Evolutionary conservation across 2,797 vertebrate species (phyloP).

Genomic region (Fundulus diaphanus): DNA sequence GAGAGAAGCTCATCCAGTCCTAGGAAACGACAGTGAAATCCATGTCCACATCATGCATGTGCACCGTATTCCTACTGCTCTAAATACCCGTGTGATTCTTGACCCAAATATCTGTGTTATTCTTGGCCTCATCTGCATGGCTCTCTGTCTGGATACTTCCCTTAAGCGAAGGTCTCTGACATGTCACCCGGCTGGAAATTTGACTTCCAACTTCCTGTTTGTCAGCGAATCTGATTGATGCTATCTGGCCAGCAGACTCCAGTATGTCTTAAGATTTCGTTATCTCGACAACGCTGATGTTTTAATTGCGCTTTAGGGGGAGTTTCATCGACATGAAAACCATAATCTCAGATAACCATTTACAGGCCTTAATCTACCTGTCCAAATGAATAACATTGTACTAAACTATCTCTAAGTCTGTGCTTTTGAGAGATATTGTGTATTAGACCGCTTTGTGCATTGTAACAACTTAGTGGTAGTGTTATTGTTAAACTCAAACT

Average conservation of each 20-base stretch:
- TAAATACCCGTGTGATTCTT: slow-evolving; percentile 8
- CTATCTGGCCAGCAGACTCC: slow-evolving; percentile 19
- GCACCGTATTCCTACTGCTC: background rate
- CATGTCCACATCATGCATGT: background rate
- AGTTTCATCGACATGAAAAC: slow-evolving; percentile 1
- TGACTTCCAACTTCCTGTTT: slow-evolving; percentile 27
- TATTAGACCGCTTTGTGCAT: background rate
- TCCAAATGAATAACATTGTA: background rate
- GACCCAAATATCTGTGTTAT: slow-evolving; percentile 32
- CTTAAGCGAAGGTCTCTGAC: slow-evolving; percentile 1
- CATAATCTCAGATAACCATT: slow-evolving; percentile 7
- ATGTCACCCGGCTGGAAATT: slow-evolving; percentile 37
- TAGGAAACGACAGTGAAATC: slow-evolving; percentile 56
- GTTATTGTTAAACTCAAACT: too few species aligned
- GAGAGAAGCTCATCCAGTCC: slow-evolving; percentile 66
- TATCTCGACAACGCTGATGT: background rate
- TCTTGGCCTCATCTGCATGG: slow-evolving; percentile 13
- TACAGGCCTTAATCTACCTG: background rate
- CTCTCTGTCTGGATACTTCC: slow-evolving; percentile 11
- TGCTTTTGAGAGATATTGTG: background rate
- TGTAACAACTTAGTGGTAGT: too few species aligned
- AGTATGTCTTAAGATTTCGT: slow-evolving; percentile 9
- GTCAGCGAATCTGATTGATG: slow-evolving; percentile 23
- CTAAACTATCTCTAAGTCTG: background rate
- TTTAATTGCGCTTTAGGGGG: background rate